Evolutionary conservation across 2,797 vertebrate genomes (phyloP).

Genomic region (Pteronotus mesoamericanus): DNA sequence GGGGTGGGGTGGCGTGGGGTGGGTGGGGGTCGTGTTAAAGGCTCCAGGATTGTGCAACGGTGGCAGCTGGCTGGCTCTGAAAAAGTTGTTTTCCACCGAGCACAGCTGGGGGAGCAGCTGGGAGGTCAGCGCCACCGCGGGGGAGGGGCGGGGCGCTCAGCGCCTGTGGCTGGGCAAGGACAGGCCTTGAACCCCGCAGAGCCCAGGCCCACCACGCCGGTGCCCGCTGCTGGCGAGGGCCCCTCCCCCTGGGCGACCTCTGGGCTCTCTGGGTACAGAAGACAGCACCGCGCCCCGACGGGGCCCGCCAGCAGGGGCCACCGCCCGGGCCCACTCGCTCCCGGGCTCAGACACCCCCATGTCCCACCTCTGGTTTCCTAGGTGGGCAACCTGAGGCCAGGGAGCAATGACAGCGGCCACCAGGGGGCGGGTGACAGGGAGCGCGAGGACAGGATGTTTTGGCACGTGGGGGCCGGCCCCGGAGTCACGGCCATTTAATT

Average conservation of each 20-base stretch:
- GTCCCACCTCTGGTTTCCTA: not conserved
- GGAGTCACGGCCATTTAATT: not conserved
- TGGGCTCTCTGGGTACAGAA: not conserved
- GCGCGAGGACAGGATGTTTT: accelerated
- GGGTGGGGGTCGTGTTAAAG: not conserved
- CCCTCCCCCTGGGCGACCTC: accelerated
- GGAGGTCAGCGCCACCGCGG: not conserved
- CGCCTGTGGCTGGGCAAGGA: accelerated
- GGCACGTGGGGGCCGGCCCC: not conserved
- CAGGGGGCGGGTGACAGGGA: not conserved
- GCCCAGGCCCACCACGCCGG: accelerated
- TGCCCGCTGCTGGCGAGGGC: accelerated
- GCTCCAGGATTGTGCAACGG: not conserved
- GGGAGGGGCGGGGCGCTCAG: accelerated
- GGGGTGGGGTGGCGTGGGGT: not conserved
- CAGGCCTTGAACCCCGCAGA: not conserved
- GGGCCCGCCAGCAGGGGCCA: not conserved
- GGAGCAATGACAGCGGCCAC: too few species aligned
- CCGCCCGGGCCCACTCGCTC: not conserved
- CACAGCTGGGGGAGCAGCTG: not conserved
- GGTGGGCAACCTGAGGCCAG: not conserved
- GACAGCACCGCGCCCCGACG: not conserved
- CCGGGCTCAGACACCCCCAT: not conserved
- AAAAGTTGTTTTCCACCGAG: conserved; percentile 3
- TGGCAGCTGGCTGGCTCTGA: not conserved